These are phyloP conservation scores for Lepus oiostolus DNA, from an alignment of 2,797 vertebrate species.

Conservation along the genomic window DNA sequence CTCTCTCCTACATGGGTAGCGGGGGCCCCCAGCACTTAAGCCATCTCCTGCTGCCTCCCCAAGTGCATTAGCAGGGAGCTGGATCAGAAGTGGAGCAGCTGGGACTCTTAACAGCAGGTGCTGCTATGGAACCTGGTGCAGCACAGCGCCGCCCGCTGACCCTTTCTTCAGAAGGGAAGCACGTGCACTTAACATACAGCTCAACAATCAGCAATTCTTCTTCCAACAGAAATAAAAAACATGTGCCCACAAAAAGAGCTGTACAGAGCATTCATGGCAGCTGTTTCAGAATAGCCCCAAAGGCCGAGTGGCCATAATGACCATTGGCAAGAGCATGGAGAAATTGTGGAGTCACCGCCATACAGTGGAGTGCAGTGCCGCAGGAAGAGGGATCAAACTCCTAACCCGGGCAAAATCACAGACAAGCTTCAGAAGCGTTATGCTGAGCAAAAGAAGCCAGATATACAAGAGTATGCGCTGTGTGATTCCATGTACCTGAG, in stretches of 20 bases:
- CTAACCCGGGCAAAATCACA: neutral
- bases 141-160: too few species aligned
- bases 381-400: neutral
- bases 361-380: neutral
- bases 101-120: too few species aligned
- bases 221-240: conserved; percentile 19
- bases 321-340: neutral
- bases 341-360: neutral
- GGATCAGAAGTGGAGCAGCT: too few species aligned
- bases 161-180: neutral
- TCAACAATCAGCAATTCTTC: neutral
- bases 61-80: too few species aligned
- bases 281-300: conserved; percentile 7
- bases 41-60: too few species aligned
- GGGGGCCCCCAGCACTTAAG: too few species aligned
- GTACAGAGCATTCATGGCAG: neutral
- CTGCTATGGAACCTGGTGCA: too few species aligned
- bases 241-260: conserved; percentile 4
- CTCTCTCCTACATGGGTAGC: too few species aligned
- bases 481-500: conserved; percentile 12
- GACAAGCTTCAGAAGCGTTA: conserved; percentile 6
- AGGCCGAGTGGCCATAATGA: neutral
- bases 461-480: neutral
- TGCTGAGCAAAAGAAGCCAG: neutral
- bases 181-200: neutral